Conservation (phyloP, 1,140 invertebrate species). For the Dendroctonus valens region DNA sequence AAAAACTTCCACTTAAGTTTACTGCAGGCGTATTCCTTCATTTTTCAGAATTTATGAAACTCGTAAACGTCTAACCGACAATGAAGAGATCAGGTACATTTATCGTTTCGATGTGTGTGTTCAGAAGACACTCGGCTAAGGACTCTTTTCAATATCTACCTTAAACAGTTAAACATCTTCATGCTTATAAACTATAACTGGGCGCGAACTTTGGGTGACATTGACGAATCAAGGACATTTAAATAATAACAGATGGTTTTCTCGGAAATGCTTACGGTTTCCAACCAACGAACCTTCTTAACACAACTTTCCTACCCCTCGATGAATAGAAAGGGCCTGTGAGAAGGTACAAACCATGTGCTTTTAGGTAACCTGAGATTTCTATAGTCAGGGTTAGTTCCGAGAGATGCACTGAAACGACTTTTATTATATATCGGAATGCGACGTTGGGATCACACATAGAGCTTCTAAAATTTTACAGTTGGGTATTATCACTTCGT, state of each 20-base stretch:
- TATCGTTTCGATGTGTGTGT: too few species aligned
- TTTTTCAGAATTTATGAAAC: slow-evolving; percentile 24
- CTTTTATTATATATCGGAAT: too few species aligned
- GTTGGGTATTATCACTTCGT: too few species aligned
- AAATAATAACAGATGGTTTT: slow-evolving; percentile 29
- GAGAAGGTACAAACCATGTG: slow-evolving; percentile 9
- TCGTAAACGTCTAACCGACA: slow-evolving; percentile 25
- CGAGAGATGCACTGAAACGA: too few species aligned
- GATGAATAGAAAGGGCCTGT: slow-evolving; percentile 18
- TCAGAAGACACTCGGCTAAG: too few species aligned
- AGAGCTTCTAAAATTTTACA: too few species aligned
- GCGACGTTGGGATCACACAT: too few species aligned
- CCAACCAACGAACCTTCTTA: slow-evolving; percentile 17
- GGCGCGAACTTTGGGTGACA: too few species aligned
- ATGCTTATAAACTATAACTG: too few species aligned
- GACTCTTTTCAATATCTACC: too few species aligned
- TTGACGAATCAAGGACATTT: slow-evolving; percentile 8
- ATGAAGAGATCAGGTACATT: slow-evolving; percentile 1
- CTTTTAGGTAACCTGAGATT: slow-evolving; percentile 21
- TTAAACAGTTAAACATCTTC: too few species aligned
- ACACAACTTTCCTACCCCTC: slow-evolving; percentile 25
- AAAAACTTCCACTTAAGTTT: slow-evolving; percentile 28
- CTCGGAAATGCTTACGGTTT: slow-evolving; percentile 26
- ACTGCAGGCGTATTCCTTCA: slow-evolving; percentile 24
- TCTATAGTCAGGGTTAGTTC: background rate